Percentiles rank a stretch among this genome's conserved stretches.
These are phyloP conservation scores for Operophtera brumata DNA, from an alignment of 2,888 invertebrate species.

Conservation along the genomic window DNA sequence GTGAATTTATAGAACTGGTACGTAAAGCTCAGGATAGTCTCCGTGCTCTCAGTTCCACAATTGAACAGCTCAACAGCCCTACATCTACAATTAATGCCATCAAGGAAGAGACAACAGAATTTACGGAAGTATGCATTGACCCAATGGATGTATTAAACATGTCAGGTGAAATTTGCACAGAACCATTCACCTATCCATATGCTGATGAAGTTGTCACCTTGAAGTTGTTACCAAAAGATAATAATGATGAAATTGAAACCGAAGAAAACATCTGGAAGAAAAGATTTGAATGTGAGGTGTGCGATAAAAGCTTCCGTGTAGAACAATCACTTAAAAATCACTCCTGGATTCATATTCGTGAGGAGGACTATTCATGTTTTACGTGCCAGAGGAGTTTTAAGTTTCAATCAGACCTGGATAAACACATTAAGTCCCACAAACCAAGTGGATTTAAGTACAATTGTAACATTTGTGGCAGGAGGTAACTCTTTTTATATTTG, in stretches of 20 bases:
- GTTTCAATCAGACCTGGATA: conserved; percentile 82
- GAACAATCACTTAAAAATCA: conserved; percentile 83
- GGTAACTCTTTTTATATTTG: background rate
- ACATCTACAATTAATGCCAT: conserved; percentile 5
- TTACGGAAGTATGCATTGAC: conserved; percentile 26
- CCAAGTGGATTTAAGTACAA: background rate
- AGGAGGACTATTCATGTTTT: conserved; percentile 33
- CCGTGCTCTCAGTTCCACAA: background rate
- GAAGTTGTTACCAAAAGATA: conserved; percentile 48
- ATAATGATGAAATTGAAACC: background rate
- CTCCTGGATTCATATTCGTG: conserved; percentile 76
- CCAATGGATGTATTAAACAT: conserved; percentile 9
- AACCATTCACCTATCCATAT: background rate
- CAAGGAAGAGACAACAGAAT: conserved; percentile 36
- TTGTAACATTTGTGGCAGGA: conserved; percentile 12
- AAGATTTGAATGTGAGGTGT: conserved; percentile 78
- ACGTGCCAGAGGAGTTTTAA: conserved; percentile 82
- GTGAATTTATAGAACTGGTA: conserved; percentile 84
- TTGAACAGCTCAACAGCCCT: background rate
- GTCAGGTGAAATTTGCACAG: background rate
- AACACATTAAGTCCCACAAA: conserved; percentile 81
- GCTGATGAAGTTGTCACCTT: conserved; percentile 58
- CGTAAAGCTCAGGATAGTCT: conserved; percentile 83
- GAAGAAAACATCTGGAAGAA: conserved; percentile 18
- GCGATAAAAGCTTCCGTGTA: conserved; percentile 77